These are phyloP conservation scores for Pseudorasbora parva DNA, from an alignment of 2,113 vertebrate species.

Conservation along the genomic window DNA sequence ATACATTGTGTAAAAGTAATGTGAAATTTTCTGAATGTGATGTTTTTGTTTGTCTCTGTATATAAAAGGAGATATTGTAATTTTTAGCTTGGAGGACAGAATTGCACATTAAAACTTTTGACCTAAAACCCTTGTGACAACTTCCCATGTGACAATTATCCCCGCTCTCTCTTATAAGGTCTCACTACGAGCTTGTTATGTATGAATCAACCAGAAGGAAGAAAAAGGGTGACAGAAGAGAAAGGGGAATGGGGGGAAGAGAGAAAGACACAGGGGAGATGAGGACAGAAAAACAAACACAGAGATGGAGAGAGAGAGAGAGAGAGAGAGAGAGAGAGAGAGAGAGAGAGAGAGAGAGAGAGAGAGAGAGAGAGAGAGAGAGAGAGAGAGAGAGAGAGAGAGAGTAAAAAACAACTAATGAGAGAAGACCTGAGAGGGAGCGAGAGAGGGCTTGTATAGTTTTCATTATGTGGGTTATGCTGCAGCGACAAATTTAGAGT, in stretches of 20 bases:
- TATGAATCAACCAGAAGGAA: conserved; percentile 3
- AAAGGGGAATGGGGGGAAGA: conserved; percentile 44
- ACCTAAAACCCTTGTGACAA: not conserved
- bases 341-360: conserved; percentile 38
- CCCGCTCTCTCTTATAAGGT: not conserved
- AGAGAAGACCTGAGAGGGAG: conserved; percentile 30
- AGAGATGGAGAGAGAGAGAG: conserved; percentile 22
- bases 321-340: conserved; percentile 39
- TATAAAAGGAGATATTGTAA: not conserved
- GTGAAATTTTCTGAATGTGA: too few species aligned
- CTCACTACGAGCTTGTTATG: not conserved
- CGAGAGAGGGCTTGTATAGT: conserved; percentile 64
- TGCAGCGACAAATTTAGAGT: conserved; percentile 83
- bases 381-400: conserved; percentile 40
- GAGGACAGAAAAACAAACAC: conserved; percentile 36
- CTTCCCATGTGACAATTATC: conserved; percentile 10
- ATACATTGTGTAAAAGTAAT: too few species aligned
- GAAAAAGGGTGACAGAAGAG: conserved; percentile 42
- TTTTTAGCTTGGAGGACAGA: not conserved
- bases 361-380: conserved; percentile 42
- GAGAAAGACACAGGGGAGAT: conserved; percentile 29
- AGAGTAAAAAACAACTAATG: conserved; percentile 48
- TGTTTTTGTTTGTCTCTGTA: too few species aligned
- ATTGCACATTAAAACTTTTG: not conserved
- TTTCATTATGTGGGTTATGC: conserved; percentile 81